phyloP scores from a whole-genome alignment of 2,113 vertebrate genomes.

The Athene noctua region DNA sequence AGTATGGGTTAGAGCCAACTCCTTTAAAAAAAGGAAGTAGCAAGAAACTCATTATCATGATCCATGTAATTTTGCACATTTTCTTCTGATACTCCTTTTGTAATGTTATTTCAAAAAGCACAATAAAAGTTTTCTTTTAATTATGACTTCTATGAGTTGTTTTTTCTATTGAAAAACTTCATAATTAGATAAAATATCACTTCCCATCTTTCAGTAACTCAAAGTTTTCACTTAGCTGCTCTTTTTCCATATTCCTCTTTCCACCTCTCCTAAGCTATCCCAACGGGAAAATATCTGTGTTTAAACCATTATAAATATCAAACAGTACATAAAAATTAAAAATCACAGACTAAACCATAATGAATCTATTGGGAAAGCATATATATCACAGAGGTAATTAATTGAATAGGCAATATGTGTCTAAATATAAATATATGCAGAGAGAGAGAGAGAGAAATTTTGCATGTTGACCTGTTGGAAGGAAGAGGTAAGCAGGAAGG shows the following conservation, averaged over 20 bases:
- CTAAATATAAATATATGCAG: not conserved
- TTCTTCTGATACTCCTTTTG: constrained; percentile 5
- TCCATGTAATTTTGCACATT: constrained; percentile 16
- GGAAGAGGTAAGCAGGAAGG: not conserved
- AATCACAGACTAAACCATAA: not conserved
- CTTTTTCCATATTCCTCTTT: not conserved
- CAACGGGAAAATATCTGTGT: not conserved
- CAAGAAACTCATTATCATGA: not conserved
- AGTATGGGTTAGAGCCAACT: not conserved
- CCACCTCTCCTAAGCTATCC: not conserved
- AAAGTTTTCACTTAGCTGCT: not conserved
- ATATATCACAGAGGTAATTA: not conserved
- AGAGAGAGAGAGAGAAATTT: not conserved
- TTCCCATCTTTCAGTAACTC: not conserved
- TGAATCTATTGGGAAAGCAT: not conserved
- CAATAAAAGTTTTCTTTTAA: constrained; percentile 41
- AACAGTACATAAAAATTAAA: not conserved
- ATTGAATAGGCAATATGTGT: not conserved
- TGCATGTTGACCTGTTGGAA: not conserved
- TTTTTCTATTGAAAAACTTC: not conserved
- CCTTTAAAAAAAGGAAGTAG: not conserved
- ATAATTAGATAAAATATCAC: not conserved
- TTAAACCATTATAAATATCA: not conserved
- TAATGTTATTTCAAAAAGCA: constrained; percentile 1
- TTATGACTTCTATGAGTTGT: not conserved